Conservation (phyloP, 2,888 invertebrate genomes). For the Resseliella maxima region DNA sequence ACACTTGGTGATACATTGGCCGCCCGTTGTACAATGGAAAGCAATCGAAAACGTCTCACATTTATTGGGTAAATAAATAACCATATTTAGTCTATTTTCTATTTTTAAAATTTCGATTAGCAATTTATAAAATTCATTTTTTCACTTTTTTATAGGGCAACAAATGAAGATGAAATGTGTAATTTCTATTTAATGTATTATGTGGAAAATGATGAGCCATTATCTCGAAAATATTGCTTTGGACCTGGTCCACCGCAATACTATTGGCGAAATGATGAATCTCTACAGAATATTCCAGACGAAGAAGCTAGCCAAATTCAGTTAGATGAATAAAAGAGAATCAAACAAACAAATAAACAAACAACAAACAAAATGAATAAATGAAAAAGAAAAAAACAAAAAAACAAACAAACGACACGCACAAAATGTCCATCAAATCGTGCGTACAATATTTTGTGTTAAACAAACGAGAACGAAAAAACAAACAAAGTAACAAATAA, state of each 20-base stretch:
- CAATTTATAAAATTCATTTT: neutral
- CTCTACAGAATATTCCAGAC: slow-evolving; percentile 81
- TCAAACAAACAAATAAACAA: neutral
- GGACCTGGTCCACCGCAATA: slow-evolving; percentile 85
- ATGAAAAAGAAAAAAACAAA: neutral
- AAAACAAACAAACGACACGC: neutral
- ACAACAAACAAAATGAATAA: neutral
- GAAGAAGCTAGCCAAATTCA: slow-evolving; percentile 75
- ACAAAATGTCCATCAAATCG: neutral
- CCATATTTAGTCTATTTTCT: neutral
- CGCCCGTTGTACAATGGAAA: slow-evolving; percentile 92
- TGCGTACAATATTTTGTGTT: neutral
- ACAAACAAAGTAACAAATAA: neutral
- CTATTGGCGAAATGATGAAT: slow-evolving; percentile 78
- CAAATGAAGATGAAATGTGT: slow-evolving; percentile 93
- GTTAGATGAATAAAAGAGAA: slow-evolving; percentile 62
- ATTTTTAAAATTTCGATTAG: neutral
- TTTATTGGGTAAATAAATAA: slow-evolving; percentile 75
- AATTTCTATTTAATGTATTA: slow-evolving; percentile 96
- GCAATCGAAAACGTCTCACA: slow-evolving; percentile 74
- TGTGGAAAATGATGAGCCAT: slow-evolving; percentile 79
- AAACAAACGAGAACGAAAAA: too few relatives aligned
- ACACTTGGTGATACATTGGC: slow-evolving; percentile 80
- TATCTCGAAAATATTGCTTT: slow-evolving; percentile 85
- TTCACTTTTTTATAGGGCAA: slow-evolving; percentile 70